Evolutionary conservation across 2,797 vertebrate genomes (phyloP), one percentile per base, ranked within the genome.

Genomic region (Cetoscarus ocellatus): DNA sequence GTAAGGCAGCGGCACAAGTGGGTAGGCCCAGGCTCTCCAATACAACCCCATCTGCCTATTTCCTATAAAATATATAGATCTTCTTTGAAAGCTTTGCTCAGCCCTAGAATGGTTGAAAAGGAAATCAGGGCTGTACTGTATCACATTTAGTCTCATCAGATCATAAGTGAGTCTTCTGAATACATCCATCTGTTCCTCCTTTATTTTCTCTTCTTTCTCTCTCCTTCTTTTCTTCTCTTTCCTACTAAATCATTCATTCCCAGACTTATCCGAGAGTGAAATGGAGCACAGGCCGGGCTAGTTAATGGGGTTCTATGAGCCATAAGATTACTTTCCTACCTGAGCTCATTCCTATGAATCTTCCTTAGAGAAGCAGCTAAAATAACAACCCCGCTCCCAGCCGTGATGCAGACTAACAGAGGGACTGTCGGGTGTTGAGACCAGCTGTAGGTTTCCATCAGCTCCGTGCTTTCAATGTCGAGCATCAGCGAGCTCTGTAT

Each of bases 271-370:
- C 79, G 57, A 87, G 85, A 91, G 91, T 90, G 89, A 93, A 93
- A 93, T 92, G 82, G 86, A 91, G 88, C 88, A 89, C 72, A 70
- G 80, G 79, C 83, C 78, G 67, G 72, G 84, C 86, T 89, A 80
- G 91, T 92, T 94, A 93, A 92, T 93, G 85, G 89, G 77, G 88
- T 91, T 93, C 90, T 85, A 92, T 90, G 92, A 92, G 92, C 88
- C 91, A 80, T 92, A 87, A 83, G 83, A 94, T 93, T 91, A 89
- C 90, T 86, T 90, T 89, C 85, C 80, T 82, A 91, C 91, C 91
- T 89, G 85, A 73, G 75, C 77, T 87, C 86, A 69, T 89, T 85
- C 63, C 84, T 75, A 89, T 92, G 83, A 93, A 92, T 92, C 90
- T 91, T 87, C 69, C 81, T 88, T 81, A 69, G 75, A 86, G 76